phyloP scores from a whole-genome alignment of 2,888 invertebrate species.

The Rhagium mordax region DNA sequence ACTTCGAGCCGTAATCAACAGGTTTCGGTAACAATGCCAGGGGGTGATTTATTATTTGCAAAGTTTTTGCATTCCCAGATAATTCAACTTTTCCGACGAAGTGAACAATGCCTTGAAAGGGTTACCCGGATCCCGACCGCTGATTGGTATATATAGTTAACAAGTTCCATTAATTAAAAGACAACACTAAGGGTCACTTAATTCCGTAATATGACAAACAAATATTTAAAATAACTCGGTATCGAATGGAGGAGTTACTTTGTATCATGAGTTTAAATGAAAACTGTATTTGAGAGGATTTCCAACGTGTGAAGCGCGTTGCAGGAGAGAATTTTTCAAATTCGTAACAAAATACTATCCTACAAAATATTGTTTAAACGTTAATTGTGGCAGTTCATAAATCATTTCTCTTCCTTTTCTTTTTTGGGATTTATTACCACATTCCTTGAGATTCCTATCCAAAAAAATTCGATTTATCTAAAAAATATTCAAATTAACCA shows the following conservation, averaged over 20 bases:
- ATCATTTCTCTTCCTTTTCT: too few relatives aligned
- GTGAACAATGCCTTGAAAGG: background rate
- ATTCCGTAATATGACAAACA: background rate
- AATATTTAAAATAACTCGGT: too few relatives aligned
- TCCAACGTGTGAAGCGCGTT: too few relatives aligned
- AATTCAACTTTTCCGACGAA: background rate
- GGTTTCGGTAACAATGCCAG: background rate
- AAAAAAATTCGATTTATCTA: too few relatives aligned
- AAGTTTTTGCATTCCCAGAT: background rate
- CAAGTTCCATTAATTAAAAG: background rate
- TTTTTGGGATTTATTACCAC: too few relatives aligned
- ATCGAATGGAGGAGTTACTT: background rate
- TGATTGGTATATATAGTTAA: background rate
- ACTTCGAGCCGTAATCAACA: background rate
- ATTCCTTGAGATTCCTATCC: too few relatives aligned
- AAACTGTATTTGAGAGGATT: too few relatives aligned
- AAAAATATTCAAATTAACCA: too few relatives aligned
- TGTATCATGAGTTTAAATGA: background rate
- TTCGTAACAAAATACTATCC: too few relatives aligned
- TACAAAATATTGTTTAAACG: too few relatives aligned
- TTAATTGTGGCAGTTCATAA: too few relatives aligned
- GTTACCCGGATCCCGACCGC: background rate
- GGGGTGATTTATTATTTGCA: background rate
- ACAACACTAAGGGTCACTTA: background rate
- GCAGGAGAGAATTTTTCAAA: too few relatives aligned